These are phyloP conservation scores for Pachyramphus minor DNA, from an alignment of 2,113 vertebrate genomes.

Conservation along the genomic window DNA sequence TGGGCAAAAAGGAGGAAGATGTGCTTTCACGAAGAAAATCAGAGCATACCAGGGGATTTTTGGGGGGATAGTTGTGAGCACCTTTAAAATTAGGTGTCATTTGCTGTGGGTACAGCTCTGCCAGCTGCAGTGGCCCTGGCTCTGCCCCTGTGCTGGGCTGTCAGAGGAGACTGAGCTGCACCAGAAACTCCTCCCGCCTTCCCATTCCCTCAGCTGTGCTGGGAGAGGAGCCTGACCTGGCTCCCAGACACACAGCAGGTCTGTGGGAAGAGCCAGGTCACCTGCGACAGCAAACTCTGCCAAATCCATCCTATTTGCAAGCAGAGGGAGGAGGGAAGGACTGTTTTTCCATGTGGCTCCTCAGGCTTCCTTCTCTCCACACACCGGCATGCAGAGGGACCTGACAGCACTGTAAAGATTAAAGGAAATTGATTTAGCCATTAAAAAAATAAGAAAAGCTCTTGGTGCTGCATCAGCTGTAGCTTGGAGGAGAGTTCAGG, in stretches of 20 bases:
- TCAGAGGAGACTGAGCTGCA: not conserved
- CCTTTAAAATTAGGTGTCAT: not conserved
- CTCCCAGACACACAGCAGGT: not conserved
- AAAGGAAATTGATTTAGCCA: conserved; percentile 17
- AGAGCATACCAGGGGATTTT: not conserved
- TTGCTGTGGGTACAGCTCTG: not conserved
- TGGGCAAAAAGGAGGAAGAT: not conserved
- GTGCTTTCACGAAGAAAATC: not conserved
- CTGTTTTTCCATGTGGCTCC: not conserved
- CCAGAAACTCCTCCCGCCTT: not conserved
- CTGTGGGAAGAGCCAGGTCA: not conserved
- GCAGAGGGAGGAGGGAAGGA: not conserved
- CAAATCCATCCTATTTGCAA: not conserved
- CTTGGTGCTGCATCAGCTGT: not conserved
- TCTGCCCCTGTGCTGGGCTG: not conserved
- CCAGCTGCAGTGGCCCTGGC: not conserved
- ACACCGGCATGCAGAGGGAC: not conserved
- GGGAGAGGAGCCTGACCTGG: not conserved
- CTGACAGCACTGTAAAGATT: not conserved
- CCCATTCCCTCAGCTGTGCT: not conserved
- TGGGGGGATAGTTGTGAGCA: not conserved
- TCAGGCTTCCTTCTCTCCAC: not conserved
- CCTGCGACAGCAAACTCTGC: not conserved
- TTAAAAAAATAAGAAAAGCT: not conserved
- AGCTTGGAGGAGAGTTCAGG: conserved; percentile 14